Evolutionary conservation across 1,140 invertebrate genomes (phyloP), one percentile per base, ranked within the genome.

Genomic region (Drosophila parvula): DNA sequence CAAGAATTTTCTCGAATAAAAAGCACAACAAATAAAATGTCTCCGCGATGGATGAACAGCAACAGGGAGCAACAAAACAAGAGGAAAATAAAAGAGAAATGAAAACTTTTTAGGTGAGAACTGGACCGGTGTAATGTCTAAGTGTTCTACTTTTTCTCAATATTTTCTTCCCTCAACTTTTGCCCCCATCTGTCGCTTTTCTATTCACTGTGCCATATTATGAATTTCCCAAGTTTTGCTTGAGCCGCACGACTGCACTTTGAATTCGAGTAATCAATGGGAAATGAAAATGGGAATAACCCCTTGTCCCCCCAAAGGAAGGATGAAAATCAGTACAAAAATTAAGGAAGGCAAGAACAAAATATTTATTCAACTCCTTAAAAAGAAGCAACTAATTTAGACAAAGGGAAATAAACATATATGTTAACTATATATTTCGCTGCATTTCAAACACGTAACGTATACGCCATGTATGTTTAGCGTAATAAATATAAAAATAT

Each of bases 231-330:
- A 48, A 70, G 36, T 67, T 69, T 59, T 45, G 38, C 28, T 60
- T 67, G 48, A 70, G 68, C 59, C 58, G 73, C 75, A 83, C 50
- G 56, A 78, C 56, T 75, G 80, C 80, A 75, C 50, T 78, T 59
- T 56, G 59, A 53, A 82, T 76, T 68, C 50, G 38, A 81, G 81
- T 73, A 82, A 82, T 88, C 82, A 85, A 84, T 70, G 76, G 48
- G n/a, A 62, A 22, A 22, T 22, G 22, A 22, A 22, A 22, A 22
- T 22, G 1, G 22, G 22, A 22, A 22, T 22, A 22, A 22, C 22
- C 22, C 22, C 22, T 22, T 22, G 22, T 22, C 22, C 22, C 3
- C 22, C 22, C 22, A 1, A 1, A 22, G 22, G 1, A 22, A 22
- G 22, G 3, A 22, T 22, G 22, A 22, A 36, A 51, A 18, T 36